Conservation (phyloP, 1,140 invertebrate species). For the Xylocopa sonorina region DNA sequence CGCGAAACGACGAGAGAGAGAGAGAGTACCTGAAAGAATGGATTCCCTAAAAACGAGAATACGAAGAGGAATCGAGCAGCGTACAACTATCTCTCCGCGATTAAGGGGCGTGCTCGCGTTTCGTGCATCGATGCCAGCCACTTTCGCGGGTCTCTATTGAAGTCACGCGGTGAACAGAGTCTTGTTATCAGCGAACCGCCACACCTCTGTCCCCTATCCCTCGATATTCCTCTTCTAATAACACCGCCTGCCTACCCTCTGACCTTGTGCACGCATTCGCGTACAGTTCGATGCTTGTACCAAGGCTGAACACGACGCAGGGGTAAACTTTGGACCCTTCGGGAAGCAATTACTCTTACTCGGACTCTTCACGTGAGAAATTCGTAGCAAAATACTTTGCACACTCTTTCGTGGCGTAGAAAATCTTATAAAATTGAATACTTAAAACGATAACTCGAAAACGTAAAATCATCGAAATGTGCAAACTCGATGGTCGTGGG, state of each 20-base stretch:
- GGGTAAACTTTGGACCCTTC: neutral
- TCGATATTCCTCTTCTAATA: constrained; percentile 50
- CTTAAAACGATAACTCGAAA: too few relatives aligned
- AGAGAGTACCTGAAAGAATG: too few relatives aligned
- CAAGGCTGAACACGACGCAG: neutral
- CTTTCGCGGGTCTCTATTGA: constrained; percentile 53
- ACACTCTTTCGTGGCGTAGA: too few relatives aligned
- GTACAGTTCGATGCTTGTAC: neutral
- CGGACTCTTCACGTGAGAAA: neutral
- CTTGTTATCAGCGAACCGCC: constrained; percentile 65
- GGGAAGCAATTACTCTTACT: neutral
- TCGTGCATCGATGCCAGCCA: constrained; percentile 60
- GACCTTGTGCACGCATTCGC: constrained; percentile 33
- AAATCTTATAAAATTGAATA: too few relatives aligned
- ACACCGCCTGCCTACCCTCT: constrained; percentile 17
- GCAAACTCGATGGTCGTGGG: too few relatives aligned
- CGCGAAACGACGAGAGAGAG: too few relatives aligned
- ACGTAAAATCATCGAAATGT: too few relatives aligned
- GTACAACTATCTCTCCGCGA: constrained; percentile 62
- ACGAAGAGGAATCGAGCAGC: constrained; percentile 32
- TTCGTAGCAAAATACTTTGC: neutral
- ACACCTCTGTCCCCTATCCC: constrained; percentile 30
- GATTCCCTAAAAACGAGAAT: too few relatives aligned
- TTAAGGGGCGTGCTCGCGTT: constrained; percentile 59
- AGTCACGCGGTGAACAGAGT: constrained; percentile 64